phyloP scores from a whole-genome alignment of 2,113 vertebrate genomes.

The Cnemophilus loriae region DNA sequence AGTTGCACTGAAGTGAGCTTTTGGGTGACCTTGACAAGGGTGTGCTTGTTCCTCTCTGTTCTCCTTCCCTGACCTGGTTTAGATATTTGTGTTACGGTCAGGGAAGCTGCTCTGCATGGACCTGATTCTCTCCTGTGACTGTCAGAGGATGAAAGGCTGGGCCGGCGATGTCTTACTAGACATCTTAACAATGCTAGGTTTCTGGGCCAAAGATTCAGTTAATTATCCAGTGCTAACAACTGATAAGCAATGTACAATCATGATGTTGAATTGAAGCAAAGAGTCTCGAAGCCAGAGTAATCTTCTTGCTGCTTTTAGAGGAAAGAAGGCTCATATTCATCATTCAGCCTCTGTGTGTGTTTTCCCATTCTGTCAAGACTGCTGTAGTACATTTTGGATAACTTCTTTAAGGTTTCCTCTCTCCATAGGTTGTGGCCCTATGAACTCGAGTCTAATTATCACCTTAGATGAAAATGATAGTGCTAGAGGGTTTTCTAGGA shows the following conservation, averaged over 20 bases:
- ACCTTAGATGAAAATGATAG: not conserved
- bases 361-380: not conserved
- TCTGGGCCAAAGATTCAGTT: not conserved
- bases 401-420: not conserved
- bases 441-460: not conserved
- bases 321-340: not conserved
- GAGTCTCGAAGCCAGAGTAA: not conserved
- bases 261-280: not conserved
- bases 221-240: not conserved
- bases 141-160: not conserved
- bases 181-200: not conserved
- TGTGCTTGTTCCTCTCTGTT: rapidly evolving
- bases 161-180: not conserved
- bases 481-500: not conserved
- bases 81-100: not conserved
- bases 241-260: not conserved
- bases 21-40: not conserved
- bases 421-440: not conserved
- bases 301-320: not conserved
- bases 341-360: not conserved
- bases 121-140: not conserved
- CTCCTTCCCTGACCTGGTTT: not conserved
- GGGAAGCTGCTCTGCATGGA: not conserved
- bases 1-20: not conserved
- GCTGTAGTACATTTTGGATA: not conserved